These are phyloP conservation scores for Leptopilina syphax DNA, from an alignment of 2,888 invertebrate genomes.

Conservation along the genomic window DNA sequence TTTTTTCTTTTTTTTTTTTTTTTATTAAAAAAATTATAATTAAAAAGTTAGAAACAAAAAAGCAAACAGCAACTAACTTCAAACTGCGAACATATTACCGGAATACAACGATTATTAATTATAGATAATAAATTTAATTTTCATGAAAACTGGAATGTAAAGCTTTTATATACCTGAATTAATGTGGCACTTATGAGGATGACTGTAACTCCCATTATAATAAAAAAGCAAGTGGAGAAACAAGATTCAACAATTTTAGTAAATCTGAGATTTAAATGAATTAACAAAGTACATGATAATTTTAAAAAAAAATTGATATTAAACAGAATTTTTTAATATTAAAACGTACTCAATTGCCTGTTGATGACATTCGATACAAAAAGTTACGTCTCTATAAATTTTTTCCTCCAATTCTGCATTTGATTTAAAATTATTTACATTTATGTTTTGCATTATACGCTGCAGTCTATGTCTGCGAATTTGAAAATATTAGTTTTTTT, in stretches of 20 bases:
- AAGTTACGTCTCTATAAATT: conserved; percentile 17
- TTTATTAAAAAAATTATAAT: no score
- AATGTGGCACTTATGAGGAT: conserved; percentile 13
- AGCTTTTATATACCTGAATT: neutral
- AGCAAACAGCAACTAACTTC: no score
- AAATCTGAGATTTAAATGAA: neutral
- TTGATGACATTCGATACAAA: conserved; percentile 19
- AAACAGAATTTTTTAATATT: no score
- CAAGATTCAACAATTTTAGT: conserved; percentile 14
- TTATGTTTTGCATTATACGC: neutral
- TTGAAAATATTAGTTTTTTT: no score
- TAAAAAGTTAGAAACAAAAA: no score
- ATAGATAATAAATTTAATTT: no score
- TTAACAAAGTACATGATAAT: neutral
- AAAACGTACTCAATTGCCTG: conserved; percentile 19
- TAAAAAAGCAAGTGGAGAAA: conserved; percentile 27
- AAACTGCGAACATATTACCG: no score
- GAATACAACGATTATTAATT: no score
- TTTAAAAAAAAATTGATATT: no score
- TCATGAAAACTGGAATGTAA: no score
- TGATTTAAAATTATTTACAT: neutral
- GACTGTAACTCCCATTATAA: conserved; percentile 6
- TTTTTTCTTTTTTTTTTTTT: no score
- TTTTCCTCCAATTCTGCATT: neutral
- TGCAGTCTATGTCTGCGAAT: neutral